Evolutionary conservation across 2,888 invertebrate genomes (phyloP), one percentile per base, ranked within the genome.

Genomic region (Magallana nippona): DNA sequence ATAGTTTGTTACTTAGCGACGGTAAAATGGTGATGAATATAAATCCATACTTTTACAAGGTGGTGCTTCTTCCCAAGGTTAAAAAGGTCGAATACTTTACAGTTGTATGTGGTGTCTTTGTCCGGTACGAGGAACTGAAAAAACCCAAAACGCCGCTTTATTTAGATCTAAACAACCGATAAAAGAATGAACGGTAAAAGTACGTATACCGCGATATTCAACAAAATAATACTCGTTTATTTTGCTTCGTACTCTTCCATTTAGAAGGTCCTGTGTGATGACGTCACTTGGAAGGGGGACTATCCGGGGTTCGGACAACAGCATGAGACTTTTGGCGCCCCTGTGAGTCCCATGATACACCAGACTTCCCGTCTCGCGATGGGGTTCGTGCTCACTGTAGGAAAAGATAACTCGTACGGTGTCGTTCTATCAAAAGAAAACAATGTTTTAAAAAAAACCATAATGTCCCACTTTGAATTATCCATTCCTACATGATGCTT

Each of bases 91-190:
- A 88, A 89, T 19, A 85, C 86, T 79, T 83, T 86, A 79, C 90
- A 90, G 19, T 83, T 85, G 81, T 91, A 90, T n/a, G 82, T 86
- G 1, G 91, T 90, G 17, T 84, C 83, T 32, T 82, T 60, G 44
- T 83, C 83, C 3, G 91, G 91, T 13, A 89, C 78, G 15, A 84
- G 82, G 17, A 86, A 85, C 88, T 89, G 82, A n/a, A 87, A 86
- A 44, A 44, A 44, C 8, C 5, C 5, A 44, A 44, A 44, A 44
- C 44, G 44, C 8, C 44, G 44, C 44, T 44, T 5, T 3, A 44
- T 3, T 44, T 44, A 8, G 5, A 44, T 3, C 8, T 44, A 5
- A 44, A 44, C 44, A 44, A 44, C 44, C 8, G 44, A 44, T 44
- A 8, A 44, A n/a, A 44, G 8, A 44, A 44, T 5, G 78, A 79